Conservation (phyloP, 2,797 vertebrate genomes). For the Denticeps clupeoides region DNA sequence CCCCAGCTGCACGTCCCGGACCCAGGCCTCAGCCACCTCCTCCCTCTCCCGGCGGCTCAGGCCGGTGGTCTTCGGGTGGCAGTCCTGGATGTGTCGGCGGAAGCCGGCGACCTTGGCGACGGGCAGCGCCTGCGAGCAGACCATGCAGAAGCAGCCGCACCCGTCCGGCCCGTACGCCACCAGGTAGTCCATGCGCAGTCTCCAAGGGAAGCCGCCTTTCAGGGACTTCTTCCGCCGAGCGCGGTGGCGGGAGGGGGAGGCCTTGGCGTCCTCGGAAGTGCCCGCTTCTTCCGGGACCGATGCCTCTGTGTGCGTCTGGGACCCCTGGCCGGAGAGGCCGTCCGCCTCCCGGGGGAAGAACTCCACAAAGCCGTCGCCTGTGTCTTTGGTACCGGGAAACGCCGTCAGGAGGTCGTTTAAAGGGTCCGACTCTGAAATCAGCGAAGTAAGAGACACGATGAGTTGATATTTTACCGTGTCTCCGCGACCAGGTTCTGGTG, state of each 20-base stretch:
- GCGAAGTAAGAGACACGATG: too few species aligned
- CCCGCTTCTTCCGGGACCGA: too few species aligned
- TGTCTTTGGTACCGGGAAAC: not conserved
- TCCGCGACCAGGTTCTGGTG: too few species aligned
- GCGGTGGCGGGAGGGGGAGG: slow-evolving; percentile 13
- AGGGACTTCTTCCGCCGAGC: slow-evolving; percentile 45
- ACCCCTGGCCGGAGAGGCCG: too few species aligned
- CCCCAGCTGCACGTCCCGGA: slow-evolving; percentile 48
- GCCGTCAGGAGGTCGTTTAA: slow-evolving; percentile 43
- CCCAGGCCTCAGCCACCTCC: slow-evolving; percentile 74
- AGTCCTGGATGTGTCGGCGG: slow-evolving; percentile 74
- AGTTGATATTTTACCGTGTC: too few species aligned
- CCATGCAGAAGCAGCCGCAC: slow-evolving; percentile 75
- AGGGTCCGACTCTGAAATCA: slow-evolving; percentile 34
- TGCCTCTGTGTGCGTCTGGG: too few species aligned
- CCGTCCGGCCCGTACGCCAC: slow-evolving; percentile 71
- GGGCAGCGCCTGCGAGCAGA: slow-evolving; percentile 71
- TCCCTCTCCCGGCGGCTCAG: slow-evolving; percentile 62
- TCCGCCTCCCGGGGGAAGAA: slow-evolving; percentile 36
- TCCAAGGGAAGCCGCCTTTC: slow-evolving; percentile 59
- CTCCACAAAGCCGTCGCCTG: slow-evolving; percentile 17
- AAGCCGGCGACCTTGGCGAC: slow-evolving; percentile 75
- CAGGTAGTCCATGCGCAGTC: slow-evolving; percentile 76
- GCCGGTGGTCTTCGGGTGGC: slow-evolving; percentile 67
- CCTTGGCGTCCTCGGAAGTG: slow-evolving; percentile 26